These are phyloP conservation scores for Esox niger DNA, from an alignment of 2,113 vertebrate genomes.

Conservation along the genomic window DNA sequence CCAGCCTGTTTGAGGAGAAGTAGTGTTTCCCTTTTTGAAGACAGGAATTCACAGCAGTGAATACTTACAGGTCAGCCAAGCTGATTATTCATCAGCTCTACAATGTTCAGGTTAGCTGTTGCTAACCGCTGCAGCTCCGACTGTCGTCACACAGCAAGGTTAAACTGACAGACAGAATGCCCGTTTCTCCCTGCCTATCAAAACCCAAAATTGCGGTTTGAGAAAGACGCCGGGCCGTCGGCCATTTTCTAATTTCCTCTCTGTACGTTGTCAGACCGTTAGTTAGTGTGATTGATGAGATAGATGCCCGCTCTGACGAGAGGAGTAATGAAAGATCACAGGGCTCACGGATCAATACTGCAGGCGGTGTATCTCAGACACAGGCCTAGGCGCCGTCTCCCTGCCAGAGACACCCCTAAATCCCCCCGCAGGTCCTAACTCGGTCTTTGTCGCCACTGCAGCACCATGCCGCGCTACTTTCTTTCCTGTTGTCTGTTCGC, in stretches of 20 bases:
- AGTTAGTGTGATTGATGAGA: neutral
- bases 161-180: neutral
- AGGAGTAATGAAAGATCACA: constrained; percentile 55
- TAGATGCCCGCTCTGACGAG: neutral
- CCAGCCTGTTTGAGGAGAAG: no score
- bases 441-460: neutral
- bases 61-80: neutral
- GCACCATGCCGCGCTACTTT: neutral
- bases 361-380: constrained; percentile 30
- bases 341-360: constrained; percentile 46
- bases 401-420: constrained; percentile 43
- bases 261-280: constrained; percentile 8
- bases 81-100: no score
- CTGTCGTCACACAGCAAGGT: neutral
- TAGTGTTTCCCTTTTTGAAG: neutral
- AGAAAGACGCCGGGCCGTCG: neutral
- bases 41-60: neutral
- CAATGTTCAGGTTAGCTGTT: neutral
- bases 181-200: constrained; percentile 29
- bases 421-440: constrained; percentile 31
- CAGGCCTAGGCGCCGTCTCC: constrained; percentile 36
- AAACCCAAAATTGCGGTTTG: constrained; percentile 29
- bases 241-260: constrained; percentile 21
- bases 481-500: neutral
- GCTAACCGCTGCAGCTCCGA: neutral